phyloP scores from a whole-genome alignment of 1,140 invertebrate species.

The Drosophila baimaii region DNA sequence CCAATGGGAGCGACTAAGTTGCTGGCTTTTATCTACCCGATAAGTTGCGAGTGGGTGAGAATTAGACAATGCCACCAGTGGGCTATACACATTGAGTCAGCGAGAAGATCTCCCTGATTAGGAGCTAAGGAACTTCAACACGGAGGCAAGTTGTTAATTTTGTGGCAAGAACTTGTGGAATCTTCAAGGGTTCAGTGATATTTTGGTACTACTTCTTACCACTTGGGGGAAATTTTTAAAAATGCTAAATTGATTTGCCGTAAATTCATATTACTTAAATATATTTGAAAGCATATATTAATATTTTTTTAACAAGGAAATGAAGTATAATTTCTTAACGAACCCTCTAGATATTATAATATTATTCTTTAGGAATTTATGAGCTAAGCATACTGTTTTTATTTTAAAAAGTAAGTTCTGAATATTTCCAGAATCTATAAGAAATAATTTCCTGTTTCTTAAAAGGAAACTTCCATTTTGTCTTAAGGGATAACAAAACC shows the following conservation, averaged over 20 bases:
- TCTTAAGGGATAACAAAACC: conserved; percentile 10
- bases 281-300: no score
- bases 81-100: conserved; percentile 10
- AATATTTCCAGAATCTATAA: neutral
- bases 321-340: no score
- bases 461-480: neutral
- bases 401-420: no score
- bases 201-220: neutral
- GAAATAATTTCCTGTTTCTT: neutral
- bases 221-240: no score
- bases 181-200: neutral
- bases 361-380: neutral
- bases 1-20: conserved; percentile 53
- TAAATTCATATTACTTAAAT: no score
- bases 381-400: no score
- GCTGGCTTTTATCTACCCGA: conserved; percentile 33
- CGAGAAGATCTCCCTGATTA: conserved; percentile 25
- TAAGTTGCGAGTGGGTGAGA: conserved; percentile 45
- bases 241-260: no score
- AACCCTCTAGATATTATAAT: neutral
- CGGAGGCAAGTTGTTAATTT: conserved; percentile 1
- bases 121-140: conserved; percentile 3
- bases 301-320: no score
- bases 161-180: neutral
- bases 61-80: conserved; percentile 55